Evolutionary conservation across 2,797 vertebrate genomes (phyloP), one percentile per base, ranked within the genome.

Genomic region (Etheostoma nigrum): DNA sequence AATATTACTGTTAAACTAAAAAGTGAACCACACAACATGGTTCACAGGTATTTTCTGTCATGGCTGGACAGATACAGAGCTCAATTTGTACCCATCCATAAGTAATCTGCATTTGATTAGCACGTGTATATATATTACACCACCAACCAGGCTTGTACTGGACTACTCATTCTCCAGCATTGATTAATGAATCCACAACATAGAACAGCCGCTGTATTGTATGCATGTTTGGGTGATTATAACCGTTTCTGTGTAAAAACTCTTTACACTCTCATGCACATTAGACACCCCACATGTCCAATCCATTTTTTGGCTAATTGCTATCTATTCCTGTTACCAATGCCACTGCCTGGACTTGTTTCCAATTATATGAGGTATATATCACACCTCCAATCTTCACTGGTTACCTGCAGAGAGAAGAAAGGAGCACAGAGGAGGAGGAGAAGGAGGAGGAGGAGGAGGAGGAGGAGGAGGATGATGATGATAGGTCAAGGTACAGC

Each of bases 201-300:
- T 5, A 51, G 58, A 76, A 60, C 57, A 67, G 60, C 13, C 54
- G 58, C 12, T 13, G 66, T 67, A 63, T 55, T 87, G 60, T 72
- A 74, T 69, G 53, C 69, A 62, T 85, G 83, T 90, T 87, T 85
- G 78, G 88, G 82, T 70, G 86, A 82, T 85, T 85, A 75, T 84
- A 83, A 84, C 53, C 72, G 21, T 89, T 87, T 84, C 80, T 78
- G 44, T 81, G 82, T 86, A 82, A 91, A 88, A 91, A 91, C 88
- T 89, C 86, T 86, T 88, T 88, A 88, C 81, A 88, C 82, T 84
- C 84, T 89, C 87, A 90, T 91, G 84, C 76, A 63, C 86, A 89
- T 90, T 88, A 91, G 75, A 87, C 70, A 84, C 61, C 76, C 81
- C 78, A 83, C 78, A 84, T 79, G 78, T 89, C 79, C 85, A 73